These are phyloP conservation scores for Dromas ardeola DNA, from an alignment of 2,113 vertebrate genomes.

Conservation along the genomic window DNA sequence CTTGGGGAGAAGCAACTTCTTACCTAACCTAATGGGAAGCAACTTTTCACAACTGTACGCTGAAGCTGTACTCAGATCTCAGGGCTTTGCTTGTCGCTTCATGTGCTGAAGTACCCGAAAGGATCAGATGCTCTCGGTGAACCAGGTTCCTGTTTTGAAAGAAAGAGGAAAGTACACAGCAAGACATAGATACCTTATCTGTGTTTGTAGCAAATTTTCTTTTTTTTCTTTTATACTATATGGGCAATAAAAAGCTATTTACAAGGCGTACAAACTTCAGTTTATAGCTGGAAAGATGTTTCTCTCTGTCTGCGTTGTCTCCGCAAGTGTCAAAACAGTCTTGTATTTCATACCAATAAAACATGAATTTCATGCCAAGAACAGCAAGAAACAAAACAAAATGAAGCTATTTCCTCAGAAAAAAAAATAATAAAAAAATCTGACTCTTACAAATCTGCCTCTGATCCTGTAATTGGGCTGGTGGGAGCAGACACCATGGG, in stretches of 20 bases:
- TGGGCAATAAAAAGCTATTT: slow-evolving; percentile 52
- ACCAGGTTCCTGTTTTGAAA: slow-evolving; percentile 51
- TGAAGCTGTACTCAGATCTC: neutral
- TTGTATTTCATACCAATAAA: slow-evolving; percentile 65
- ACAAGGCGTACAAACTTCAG: slow-evolving; percentile 17
- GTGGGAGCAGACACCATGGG: slow-evolving; percentile 26
- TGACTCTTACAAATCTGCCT: neutral
- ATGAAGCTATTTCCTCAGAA: slow-evolving; percentile 51
- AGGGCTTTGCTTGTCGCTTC: neutral
- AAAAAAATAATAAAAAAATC: neutral
- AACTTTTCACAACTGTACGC: neutral
- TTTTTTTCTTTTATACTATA: neutral
- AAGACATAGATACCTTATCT: slow-evolving; percentile 50
- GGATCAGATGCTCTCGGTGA: neutral
- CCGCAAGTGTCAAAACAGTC: slow-evolving; percentile 68
- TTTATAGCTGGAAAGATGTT: slow-evolving; percentile 51
- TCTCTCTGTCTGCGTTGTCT: slow-evolving; percentile 45
- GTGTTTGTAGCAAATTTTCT: neutral
- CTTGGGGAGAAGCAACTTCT: neutral
- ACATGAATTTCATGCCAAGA: slow-evolving; percentile 51
- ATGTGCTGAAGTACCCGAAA: neutral
- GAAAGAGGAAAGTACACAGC: slow-evolving; percentile 38
- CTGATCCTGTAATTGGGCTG: slow-evolving; percentile 18
- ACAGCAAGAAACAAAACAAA: slow-evolving; percentile 70
- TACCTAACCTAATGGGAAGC: neutral